Percentiles rank a stretch among this genome's conserved stretches.
Evolutionary conservation across 2,888 invertebrate species (phyloP).

Genomic region (Odontocolon sp.): DNA sequence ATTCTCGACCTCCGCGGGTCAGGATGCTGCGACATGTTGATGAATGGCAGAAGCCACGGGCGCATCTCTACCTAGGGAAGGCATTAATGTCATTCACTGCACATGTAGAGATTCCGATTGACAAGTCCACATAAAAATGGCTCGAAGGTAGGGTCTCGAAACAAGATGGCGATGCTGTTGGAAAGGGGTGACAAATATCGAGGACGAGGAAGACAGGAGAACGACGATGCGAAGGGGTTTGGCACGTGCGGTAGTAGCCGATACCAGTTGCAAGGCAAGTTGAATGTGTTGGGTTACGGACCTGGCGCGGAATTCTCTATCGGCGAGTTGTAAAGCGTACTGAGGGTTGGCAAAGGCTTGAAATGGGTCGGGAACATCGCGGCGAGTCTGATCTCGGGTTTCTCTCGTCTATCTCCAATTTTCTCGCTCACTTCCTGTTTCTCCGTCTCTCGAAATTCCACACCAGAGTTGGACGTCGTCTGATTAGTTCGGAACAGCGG

Average conservation of each 20-base stretch:
- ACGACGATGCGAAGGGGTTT: background rate
- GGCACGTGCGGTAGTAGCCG: background rate
- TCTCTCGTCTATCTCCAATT: background rate
- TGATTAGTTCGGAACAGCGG: slow-evolving; percentile 55
- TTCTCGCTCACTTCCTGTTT: background rate
- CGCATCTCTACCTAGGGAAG: too few relatives aligned
- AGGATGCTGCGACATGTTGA: too few relatives aligned
- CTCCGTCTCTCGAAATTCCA: slow-evolving; percentile 14
- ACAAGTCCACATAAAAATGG: background rate
- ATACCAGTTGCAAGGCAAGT: too few relatives aligned
- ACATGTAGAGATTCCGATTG: background rate
- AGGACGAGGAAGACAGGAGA: background rate
- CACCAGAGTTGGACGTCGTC: slow-evolving; percentile 48
- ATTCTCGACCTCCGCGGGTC: too few relatives aligned
- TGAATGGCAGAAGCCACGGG: too few relatives aligned
- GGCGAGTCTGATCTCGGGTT: slow-evolving; percentile 3
- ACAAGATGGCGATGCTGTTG: background rate
- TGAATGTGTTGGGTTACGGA: slow-evolving; percentile 1
- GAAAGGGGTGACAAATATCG: background rate
- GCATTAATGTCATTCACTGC: too few relatives aligned
- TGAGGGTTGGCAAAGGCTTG: slow-evolving; percentile 10
- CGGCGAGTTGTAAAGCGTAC: slow-evolving; percentile 25
- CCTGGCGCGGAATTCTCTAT: slow-evolving; percentile 22
- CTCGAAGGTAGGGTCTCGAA: background rate
- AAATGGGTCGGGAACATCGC: background rate